Conservation (phyloP, 2,888 invertebrate species). For the Halictus ligatus region DNA sequence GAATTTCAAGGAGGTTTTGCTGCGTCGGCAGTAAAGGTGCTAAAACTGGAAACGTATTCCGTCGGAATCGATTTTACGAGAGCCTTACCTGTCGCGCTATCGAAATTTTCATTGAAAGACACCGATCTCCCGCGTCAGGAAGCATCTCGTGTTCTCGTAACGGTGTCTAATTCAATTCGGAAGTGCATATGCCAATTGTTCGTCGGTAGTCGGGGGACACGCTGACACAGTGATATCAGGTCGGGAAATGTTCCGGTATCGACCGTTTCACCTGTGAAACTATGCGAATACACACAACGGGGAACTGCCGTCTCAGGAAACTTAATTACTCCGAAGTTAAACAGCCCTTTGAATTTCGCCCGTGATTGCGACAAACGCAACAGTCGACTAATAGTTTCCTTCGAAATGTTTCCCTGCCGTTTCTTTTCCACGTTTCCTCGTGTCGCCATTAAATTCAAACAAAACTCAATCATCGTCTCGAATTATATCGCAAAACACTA, state of each 20-base stretch:
- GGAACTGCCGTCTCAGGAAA: conserved; percentile 33
- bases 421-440: neutral
- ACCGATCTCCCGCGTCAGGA: conserved; percentile 30
- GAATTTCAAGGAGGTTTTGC: neutral
- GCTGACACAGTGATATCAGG: conserved; percentile 49
- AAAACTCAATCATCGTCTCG: neutral
- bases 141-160: conserved; percentile 51
- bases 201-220: conserved; percentile 52
- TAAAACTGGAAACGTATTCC: neutral
- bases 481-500: neutral
- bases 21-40: neutral
- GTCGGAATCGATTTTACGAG: neutral
- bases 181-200: conserved; percentile 75
- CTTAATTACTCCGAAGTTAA: conserved; percentile 49
- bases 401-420: neutral
- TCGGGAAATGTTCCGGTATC: conserved; percentile 59
- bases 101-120: conserved; percentile 10
- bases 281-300: conserved; percentile 40
- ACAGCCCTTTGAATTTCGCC: conserved; percentile 33
- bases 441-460: neutral
- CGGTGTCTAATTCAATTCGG: conserved; percentile 74
- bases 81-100: neutral
- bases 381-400: conserved; percentile 6
- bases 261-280: conserved; percentile 57
- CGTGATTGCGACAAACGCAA: conserved; percentile 42